Evolutionary conservation across 2,113 vertebrate genomes (phyloP).

Genomic region (Podilymbus podiceps): DNA sequence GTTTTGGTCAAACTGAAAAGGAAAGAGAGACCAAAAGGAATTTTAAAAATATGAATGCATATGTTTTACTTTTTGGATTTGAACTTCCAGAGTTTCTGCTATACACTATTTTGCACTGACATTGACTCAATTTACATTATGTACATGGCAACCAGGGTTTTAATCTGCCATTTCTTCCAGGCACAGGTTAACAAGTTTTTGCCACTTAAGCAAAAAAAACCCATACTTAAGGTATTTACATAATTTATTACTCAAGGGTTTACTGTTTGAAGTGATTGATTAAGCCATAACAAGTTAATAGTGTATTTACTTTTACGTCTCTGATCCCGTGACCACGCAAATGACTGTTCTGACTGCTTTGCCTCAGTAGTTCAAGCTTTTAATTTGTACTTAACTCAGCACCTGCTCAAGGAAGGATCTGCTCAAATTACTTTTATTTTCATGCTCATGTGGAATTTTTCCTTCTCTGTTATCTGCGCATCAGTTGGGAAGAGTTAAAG

Average conservation of each 20-base stretch:
- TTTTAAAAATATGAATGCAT: neutral
- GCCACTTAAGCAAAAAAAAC: neutral
- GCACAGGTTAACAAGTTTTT: neutral
- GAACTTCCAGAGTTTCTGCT: neutral
- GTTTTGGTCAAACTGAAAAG: neutral
- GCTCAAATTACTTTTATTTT: neutral
- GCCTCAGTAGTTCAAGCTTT: neutral
- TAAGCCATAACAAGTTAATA: neutral
- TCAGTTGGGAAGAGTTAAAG: neutral
- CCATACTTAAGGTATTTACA: neutral
- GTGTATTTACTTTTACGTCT: neutral
- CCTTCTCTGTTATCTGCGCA: neutral
- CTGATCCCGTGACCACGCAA: neutral
- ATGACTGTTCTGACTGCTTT: neutral
- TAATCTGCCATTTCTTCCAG: neutral
- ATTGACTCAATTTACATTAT: neutral
- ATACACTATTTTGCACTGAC: neutral
- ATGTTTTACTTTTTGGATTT: neutral
- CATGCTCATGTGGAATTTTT: neutral
- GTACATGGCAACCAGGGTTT: neutral
- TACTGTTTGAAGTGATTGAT: neutral
- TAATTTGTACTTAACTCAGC: neutral
- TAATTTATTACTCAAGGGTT: neutral
- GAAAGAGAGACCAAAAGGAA: neutral
- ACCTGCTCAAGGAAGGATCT: neutral